A percentile compares a stretch with the other conserved stretches of the same genome.
Conservation (phyloP, 2,888 invertebrate genomes). For the Drosophila buzzatii region DNA sequence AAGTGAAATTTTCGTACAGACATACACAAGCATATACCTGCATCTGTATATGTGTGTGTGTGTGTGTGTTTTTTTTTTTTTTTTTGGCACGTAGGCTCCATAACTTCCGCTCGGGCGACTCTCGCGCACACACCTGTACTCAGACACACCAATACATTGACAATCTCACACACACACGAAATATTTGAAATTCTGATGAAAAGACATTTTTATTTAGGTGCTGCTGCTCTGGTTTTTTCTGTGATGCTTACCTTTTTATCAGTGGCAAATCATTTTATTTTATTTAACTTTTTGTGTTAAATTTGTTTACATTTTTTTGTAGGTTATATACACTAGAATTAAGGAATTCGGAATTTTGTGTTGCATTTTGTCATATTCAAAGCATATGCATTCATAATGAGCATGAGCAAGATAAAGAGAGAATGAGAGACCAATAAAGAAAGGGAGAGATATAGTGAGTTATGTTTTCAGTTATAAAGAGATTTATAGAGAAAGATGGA, state of each 20-base stretch:
- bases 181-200: constrained; percentile 79
- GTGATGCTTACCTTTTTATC: constrained; percentile 16
- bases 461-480: neutral
- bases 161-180: constrained; percentile 29
- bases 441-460: neutral
- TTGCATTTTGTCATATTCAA: too few species aligned
- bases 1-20: constrained; percentile 52
- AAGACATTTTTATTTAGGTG: constrained; percentile 75
- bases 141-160: constrained; percentile 35
- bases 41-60: neutral
- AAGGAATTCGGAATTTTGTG: too few species aligned
- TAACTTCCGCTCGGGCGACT: constrained; percentile 71
- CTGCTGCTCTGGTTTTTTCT: constrained; percentile 12
- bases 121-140: constrained; percentile 68
- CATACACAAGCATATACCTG: constrained; percentile 10
- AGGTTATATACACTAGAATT: neutral
- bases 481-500: too few species aligned
- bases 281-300: neutral
- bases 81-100: constrained; percentile 73
- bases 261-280: constrained; percentile 6
- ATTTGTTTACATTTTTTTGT: constrained; percentile 25
- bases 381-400: too few species aligned
- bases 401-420: neutral
- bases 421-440: neutral
- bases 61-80: constrained; percentile 10